Base-by-base conservation (phyloP, 2,113 vertebrate genomes). In the Damaliscus lunatus region DNA sequence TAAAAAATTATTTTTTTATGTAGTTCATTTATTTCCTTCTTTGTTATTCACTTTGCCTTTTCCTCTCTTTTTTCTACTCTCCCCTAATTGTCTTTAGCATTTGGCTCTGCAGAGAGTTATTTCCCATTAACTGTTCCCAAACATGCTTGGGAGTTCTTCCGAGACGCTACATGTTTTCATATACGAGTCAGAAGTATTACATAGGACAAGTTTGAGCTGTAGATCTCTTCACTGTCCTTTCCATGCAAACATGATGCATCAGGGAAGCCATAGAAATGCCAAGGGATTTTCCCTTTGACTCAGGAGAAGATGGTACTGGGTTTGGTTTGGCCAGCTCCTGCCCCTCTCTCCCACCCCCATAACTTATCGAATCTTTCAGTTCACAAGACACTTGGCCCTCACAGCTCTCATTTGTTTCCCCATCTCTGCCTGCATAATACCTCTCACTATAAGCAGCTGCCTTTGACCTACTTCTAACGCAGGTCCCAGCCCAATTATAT, bases 401-500 rank as follows among this genome's bases (percentile, higher is more conserved):
- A 64, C 5, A 13, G 4, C 31, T 64, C 43, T 86, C 25, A 25
- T 67, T 71, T 46, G 16, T 74, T 91, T 85, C 53, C 16, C 59
- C 43, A 31, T 67, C 62, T 57, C 33, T 95, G 25, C 84, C 74
- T 80, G 27, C n/a, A 43, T n/a, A 27, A 80, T 50, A 23, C 21
- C 21, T 25, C 52, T 86, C 71, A 27, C 59, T 36, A 1, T 25
- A 29, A 48, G 40, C 60, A 43, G 3, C 90, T 97, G 85, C 74
- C 33, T 85, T 52, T 94, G 95, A 80, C 80, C 90, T 80, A 71
- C 60, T 97, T 95, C 59, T 43, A 48, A 40, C 83, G 48, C 31
- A 46, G 59, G 33, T 62, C 83, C 87, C 62, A 87, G 43, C 80
- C 93, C 82, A 82, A 80, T 90, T 83, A 87, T 19, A 27, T 15